Evolutionary conservation across 2,888 invertebrate genomes (phyloP).

Genomic region (Lagria hirta): DNA sequence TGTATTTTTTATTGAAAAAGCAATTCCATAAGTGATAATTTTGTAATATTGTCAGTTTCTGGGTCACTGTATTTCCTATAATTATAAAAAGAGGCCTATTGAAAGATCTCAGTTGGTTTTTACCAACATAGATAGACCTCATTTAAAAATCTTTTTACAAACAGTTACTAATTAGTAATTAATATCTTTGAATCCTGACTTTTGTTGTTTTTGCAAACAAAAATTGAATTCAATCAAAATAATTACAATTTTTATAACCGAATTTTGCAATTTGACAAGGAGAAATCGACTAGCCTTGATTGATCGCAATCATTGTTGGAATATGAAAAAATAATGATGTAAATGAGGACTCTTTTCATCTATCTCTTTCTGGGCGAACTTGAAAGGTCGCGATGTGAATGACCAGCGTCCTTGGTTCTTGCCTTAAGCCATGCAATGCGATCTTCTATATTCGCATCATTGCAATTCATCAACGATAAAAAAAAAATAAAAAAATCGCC

Average conservation of each 20-base stretch:
- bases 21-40: too few species aligned
- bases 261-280: constrained; percentile 5
- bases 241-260: constrained; percentile 3
- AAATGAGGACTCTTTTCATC: too few species aligned
- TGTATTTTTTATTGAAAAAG: too few species aligned
- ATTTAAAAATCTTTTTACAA: not conserved
- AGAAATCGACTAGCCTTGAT: constrained; percentile 14
- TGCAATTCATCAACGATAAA: too few species aligned
- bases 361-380: constrained; percentile 39
- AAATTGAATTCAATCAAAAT: constrained; percentile 1
- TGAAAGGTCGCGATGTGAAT: constrained; percentile 50
- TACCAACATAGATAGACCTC: too few species aligned
- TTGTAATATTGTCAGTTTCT: too few species aligned
- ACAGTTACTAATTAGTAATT: not conserved
- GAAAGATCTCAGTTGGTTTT: too few species aligned
- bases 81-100: too few species aligned
- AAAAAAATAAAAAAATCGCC: too few species aligned
- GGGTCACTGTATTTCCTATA: constrained; percentile 10
- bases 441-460: too few species aligned
- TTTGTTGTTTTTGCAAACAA: constrained; percentile 5
- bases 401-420: constrained; percentile 45
- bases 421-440: constrained; percentile 8
- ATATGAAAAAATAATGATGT: too few species aligned
- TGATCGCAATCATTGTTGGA: constrained; percentile 3
- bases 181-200: constrained; percentile 3